These are phyloP conservation scores for Imbricaverruca yamaguchii DNA, from an alignment of 2,888 invertebrate species.

Conservation along the genomic window DNA sequence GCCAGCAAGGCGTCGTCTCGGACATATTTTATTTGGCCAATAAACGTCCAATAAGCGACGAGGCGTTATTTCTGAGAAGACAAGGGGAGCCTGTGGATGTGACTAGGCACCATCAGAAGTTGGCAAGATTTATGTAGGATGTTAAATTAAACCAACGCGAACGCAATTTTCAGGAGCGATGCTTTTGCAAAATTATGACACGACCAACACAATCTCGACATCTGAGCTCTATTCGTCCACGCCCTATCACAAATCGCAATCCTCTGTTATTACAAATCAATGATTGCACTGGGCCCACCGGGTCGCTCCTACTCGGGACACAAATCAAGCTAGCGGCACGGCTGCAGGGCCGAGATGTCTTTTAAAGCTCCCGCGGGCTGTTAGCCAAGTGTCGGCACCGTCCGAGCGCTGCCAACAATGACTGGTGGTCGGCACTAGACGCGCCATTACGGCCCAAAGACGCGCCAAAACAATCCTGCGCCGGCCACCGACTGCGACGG, in stretches of 20 bases:
- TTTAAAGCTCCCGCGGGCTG: neutral
- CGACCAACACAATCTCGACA: neutral
- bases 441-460: too few relatives aligned
- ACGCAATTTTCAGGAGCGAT: neutral
- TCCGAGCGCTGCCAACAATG: too few relatives aligned
- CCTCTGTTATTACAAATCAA: neutral
- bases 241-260: neutral
- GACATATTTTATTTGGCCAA: neutral
- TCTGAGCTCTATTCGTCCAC: neutral
- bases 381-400: neutral
- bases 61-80: neutral
- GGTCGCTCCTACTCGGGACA: neutral
- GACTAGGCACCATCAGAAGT: neutral
- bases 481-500: too few relatives aligned
- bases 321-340: neutral
- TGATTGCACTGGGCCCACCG: neutral
- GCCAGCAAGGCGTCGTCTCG: too few relatives aligned
- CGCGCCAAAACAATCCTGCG: too few relatives aligned
- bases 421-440: too few relatives aligned
- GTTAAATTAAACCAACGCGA: neutral
- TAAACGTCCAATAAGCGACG: neutral
- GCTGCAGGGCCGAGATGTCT: neutral
- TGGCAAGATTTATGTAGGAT: constrained; percentile 3
- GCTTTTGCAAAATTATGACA: neutral
- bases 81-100: neutral